Base-by-base conservation (phyloP, 2,888 invertebrate genomes). In the Masnerella sp. region DNA sequence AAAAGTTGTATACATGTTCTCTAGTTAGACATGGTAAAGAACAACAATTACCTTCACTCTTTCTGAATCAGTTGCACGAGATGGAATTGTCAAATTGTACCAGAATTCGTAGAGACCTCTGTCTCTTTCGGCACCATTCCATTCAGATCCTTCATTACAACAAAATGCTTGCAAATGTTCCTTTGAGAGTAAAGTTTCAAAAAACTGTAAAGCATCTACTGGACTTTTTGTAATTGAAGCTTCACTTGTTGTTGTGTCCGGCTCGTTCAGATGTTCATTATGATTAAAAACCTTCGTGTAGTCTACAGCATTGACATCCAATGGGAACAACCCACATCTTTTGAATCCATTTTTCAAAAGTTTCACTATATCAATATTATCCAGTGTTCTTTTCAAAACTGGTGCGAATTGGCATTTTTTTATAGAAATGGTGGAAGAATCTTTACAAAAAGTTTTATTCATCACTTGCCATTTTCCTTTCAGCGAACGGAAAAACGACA, bases 331-430 rank as follows among this genome's bases (percentile, higher is more conserved):
- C 12, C 54, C 54, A 40, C 18, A 40, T 54, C 42, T 36, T 40
- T 40, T 54, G 8, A 54, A 54, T 28, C 40, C 17, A 40, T 14
- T 40, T 54, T 38, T 14, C 18, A 54, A 54, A 54, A 40, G 25
- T 9, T 40, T 38, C 11, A 30, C 30, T 9, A 2, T 25, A 54
- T 54, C 30, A 28, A 54, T 38, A 40, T 9, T 28, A 42, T 54
- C 40, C 9, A 54, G 15, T 18, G 40, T 54, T 40, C 17, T 11
- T 17, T 54, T 54, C 17, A 54, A 17, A 18, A 40, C 17, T 28
- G 54, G 38, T n/a, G 38, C 28, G 12, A 54, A 42, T 40, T 54
- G 54, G 8, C 30, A 28, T 40, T 38, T 54, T 54, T 30, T 54
- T 36, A 54, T 54, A 14, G 17, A 25, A 17, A 40, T 40, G 17